These are phyloP conservation scores for Philopotamus ludificatus DNA, from an alignment of 1,140 invertebrate species.

Conservation along the genomic window DNA sequence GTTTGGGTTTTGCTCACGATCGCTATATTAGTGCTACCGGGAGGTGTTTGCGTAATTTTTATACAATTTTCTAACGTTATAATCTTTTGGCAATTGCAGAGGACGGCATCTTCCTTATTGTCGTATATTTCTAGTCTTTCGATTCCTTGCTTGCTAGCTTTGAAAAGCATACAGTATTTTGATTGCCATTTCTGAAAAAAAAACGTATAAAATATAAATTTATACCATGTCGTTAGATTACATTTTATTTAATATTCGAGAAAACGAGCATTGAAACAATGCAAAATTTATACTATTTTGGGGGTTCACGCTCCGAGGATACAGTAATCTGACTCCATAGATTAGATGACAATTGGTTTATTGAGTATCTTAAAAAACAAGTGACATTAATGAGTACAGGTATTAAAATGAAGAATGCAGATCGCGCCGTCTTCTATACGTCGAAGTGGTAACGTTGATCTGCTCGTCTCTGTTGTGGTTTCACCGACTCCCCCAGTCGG, in stretches of 20 bases:
- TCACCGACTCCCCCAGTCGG: too few relatives aligned
- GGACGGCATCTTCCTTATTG: conserved; percentile 66
- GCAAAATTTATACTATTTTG: neutral
- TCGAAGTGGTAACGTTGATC: too few relatives aligned
- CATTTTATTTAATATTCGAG: neutral
- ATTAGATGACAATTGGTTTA: too few relatives aligned
- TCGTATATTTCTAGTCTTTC: conserved; percentile 82
- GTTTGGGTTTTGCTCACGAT: conserved; percentile 72
- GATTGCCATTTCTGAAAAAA: conserved; percentile 75
- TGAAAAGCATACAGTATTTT: conserved; percentile 74
- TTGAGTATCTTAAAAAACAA: too few relatives aligned
- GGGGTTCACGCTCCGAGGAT: neutral
- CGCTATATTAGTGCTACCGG: conserved; percentile 55
- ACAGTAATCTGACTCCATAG: too few relatives aligned
- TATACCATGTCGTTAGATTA: neutral
- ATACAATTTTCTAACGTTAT: conserved; percentile 82
- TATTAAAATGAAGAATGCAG: too few relatives aligned
- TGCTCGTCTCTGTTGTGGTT: too few relatives aligned
- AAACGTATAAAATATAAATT: too few relatives aligned
- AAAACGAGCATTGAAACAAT: conserved; percentile 11
- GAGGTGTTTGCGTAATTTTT: conserved; percentile 71
- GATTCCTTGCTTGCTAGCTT: conserved; percentile 78
- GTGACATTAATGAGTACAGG: too few relatives aligned
- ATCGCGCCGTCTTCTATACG: too few relatives aligned
- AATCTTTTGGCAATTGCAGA: conserved; percentile 64